phyloP scores from a whole-genome alignment of 2,888 invertebrate species.

The Trileptium ribeirensis region DNA sequence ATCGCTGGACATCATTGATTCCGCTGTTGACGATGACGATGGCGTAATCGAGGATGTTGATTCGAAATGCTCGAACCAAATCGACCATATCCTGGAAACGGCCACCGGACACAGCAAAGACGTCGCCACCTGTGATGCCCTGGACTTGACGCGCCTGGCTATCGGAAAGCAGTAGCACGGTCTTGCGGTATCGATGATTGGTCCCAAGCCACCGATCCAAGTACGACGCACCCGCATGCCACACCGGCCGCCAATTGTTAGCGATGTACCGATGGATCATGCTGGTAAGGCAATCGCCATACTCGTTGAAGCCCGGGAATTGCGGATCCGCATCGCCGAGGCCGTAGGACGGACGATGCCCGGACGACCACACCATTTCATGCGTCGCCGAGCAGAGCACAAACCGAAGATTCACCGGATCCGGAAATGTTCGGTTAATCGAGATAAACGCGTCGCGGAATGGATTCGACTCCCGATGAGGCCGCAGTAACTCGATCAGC shows the following conservation, averaged over 20 bases:
- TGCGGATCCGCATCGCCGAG: background rate
- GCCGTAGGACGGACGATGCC: background rate
- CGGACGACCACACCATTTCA: background rate
- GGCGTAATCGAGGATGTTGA: background rate
- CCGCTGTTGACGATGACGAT: background rate
- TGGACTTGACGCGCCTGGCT: background rate
- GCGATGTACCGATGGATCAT: background rate
- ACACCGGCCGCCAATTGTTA: background rate
- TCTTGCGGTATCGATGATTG: background rate
- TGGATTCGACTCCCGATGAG: background rate
- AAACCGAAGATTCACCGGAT: background rate
- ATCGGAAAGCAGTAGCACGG: background rate
- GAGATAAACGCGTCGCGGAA: background rate
- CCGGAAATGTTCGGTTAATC: background rate
- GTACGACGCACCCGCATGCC: background rate
- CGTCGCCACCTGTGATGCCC: background rate
- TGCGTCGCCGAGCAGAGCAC: background rate
- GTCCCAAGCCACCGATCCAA: background rate
- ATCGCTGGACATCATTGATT: background rate
- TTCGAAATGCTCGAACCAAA: background rate
- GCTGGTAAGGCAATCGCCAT: background rate
- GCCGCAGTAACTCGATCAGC: background rate
- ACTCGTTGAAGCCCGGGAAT: background rate
- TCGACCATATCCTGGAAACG: background rate
- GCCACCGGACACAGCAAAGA: background rate